Base-by-base conservation (phyloP, 2,797 vertebrate species). In the Lagodon rhomboides region DNA sequence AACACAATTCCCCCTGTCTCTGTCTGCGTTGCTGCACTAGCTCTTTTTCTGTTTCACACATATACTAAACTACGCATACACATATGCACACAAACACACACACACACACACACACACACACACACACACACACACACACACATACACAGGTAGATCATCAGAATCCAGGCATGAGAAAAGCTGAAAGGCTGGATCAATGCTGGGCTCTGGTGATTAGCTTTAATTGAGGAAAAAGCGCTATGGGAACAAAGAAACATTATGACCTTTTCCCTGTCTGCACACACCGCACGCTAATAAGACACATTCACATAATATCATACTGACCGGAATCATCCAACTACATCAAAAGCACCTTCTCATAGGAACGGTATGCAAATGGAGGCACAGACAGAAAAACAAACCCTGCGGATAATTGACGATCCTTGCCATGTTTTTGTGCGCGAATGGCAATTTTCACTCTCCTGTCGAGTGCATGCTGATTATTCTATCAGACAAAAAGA, bases 221-320 rank as follows among this genome's bases (percentile, higher is more conserved):
- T 95, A 95, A 95, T 95, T 93, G 93, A 92, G 86, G 91, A 88
- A 91, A 93, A 88, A 80, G 92, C 90, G 88, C 91, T 86, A 87
- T 93, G 94, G 91, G 93, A 95, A 93, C 85, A 91, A 90, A 92
- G 94, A 91, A 89, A 94, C 92, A 91, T 93, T 85, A 86, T 94
- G 95, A 95, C 95, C 95, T 95, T 96, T 95, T 91, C 82, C 77
- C 73, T 77, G 76, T 87, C 89, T 84, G 85, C 84, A 83, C 87
- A 84, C 83, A 76, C 75, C 3, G 58, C 9, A 10, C 68, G 10
- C 89, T 94, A 94, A 93, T 92, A 92, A 94, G 91, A 91, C 90
- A 90, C 85, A 88, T 91, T 93, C 91, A 87, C 87, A 93, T 91
- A 69, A 89, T 89, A 92, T 90, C 85, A 80, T 71, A 89, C 81